Evolutionary conservation across 2,888 invertebrate species (phyloP).

Genomic region (Linyphia triangularis): DNA sequence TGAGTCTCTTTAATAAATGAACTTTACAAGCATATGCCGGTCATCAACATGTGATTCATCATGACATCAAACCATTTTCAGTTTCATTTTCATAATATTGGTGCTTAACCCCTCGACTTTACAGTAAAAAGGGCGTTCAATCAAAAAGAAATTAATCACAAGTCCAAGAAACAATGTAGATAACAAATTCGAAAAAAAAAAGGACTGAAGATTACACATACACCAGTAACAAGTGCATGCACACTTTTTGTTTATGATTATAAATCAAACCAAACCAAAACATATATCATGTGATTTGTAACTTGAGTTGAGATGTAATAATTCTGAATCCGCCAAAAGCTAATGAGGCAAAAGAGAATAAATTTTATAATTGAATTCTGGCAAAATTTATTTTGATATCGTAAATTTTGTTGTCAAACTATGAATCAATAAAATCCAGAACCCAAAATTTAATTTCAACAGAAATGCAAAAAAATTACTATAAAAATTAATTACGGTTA

Average conservation of each 20-base stretch:
- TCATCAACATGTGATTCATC: not conserved
- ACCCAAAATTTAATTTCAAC: too few relatives aligned
- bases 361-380: too few relatives aligned
- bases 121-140: not conserved
- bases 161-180: not conserved
- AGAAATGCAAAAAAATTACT: too few relatives aligned
- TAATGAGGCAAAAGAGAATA: not conserved
- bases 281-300: not conserved
- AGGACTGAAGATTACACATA: not conserved
- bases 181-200: not conserved
- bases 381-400: too few relatives aligned
- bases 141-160: not conserved
- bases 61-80: not conserved
- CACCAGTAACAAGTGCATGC: not conserved
- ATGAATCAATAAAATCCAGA: too few relatives aligned
- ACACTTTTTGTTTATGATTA: not conserved
- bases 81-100: not conserved
- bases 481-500: too few relatives aligned
- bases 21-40: not conserved
- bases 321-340: not conserved
- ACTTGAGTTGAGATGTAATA: slow-evolving; percentile 9
- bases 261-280: slow-evolving; percentile 3
- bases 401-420: too few relatives aligned
- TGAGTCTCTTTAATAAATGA: not conserved
- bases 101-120: not conserved